Percentiles rank a stretch among this genome's conserved stretches.
These are phyloP conservation scores for Sinohyriopsis cumingii DNA, from an alignment of 2,888 invertebrate genomes.

Conservation along the genomic window DNA sequence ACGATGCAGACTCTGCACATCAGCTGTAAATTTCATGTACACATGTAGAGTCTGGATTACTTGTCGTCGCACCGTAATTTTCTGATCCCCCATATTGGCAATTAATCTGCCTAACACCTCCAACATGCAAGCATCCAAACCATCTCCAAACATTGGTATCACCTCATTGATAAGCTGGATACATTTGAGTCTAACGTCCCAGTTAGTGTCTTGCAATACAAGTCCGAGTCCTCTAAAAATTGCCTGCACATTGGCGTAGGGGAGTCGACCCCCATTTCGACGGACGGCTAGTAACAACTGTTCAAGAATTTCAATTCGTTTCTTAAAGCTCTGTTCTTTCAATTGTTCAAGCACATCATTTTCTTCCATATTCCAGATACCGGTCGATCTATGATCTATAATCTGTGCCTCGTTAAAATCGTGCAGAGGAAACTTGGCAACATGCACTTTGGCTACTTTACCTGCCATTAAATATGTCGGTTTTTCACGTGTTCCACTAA, in stretches of 20 bases:
- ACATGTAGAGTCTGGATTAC: constrained; percentile 72
- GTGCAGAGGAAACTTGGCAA: constrained; percentile 63
- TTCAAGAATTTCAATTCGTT: constrained; percentile 66
- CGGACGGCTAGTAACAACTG: constrained; percentile 65
- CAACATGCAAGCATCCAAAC: constrained; percentile 70
- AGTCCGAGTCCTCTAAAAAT: constrained; percentile 70
- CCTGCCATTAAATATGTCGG: constrained; percentile 41
- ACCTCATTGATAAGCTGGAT: constrained; percentile 70
- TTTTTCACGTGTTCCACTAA: no score
- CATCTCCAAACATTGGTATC: constrained; percentile 66
- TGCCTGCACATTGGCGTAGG: constrained; percentile 59
- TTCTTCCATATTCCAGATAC: constrained; percentile 69
- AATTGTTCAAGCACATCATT: constrained; percentile 66
- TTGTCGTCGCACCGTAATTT: constrained; percentile 68
- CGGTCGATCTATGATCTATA: constrained; percentile 58
- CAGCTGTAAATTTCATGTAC: constrained; percentile 72
- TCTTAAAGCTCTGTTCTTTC: constrained; percentile 66
- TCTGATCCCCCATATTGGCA: constrained; percentile 69
- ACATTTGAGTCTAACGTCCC: constrained; percentile 73
- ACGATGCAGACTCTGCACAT: constrained; percentile 70
- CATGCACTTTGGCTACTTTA: constrained; percentile 60
- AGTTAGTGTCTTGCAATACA: constrained; percentile 71
- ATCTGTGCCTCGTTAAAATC: constrained; percentile 60
- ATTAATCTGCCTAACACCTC: constrained; percentile 69
- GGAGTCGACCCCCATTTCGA: constrained; percentile 66